These are phyloP conservation scores for Laterallus jamaicensis DNA, from an alignment of 2,113 vertebrate species.

Conservation along the genomic window DNA sequence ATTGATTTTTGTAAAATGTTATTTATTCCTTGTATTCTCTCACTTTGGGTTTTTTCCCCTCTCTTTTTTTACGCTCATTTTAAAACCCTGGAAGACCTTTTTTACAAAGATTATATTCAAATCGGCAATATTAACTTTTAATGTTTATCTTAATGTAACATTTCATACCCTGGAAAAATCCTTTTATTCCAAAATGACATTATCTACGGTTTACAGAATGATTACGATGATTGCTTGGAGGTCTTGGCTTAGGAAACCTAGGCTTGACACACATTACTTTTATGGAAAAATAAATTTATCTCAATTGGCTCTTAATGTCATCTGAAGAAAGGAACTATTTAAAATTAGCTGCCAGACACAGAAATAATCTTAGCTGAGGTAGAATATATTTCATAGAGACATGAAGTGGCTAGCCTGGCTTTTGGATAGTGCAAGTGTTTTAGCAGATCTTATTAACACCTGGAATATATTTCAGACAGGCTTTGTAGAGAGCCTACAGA, in stretches of 20 bases:
- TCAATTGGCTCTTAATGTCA: constrained; percentile 55
- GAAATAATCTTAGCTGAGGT: constrained; percentile 36
- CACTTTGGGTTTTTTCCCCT: neutral
- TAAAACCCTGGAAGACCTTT: neutral
- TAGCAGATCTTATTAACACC: neutral
- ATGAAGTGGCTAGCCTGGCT: constrained; percentile 4
- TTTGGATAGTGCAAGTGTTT: constrained; percentile 4
- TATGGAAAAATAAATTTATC: constrained; percentile 57
- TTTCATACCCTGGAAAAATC: constrained; percentile 8
- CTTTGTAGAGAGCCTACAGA: neutral
- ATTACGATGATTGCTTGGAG: constrained; percentile 29
- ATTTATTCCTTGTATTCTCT: neutral
- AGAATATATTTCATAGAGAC: constrained; percentile 13
- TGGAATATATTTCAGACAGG: neutral
- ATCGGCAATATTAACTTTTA: neutral
- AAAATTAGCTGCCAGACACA: constrained; percentile 55
- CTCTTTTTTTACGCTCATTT: neutral
- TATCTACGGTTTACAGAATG: constrained; percentile 26
- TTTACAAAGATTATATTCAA: neutral
- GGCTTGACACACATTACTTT: constrained; percentile 39
- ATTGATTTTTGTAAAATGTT: neutral
- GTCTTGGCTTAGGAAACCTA: constrained; percentile 34
- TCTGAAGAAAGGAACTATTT: constrained; percentile 34
- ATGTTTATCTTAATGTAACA: constrained; percentile 44
- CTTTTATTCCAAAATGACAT: constrained; percentile 20